Evolutionary conservation across 1,140 invertebrate species (phyloP).

Genomic region (Macrobrachium nipponense): DNA sequence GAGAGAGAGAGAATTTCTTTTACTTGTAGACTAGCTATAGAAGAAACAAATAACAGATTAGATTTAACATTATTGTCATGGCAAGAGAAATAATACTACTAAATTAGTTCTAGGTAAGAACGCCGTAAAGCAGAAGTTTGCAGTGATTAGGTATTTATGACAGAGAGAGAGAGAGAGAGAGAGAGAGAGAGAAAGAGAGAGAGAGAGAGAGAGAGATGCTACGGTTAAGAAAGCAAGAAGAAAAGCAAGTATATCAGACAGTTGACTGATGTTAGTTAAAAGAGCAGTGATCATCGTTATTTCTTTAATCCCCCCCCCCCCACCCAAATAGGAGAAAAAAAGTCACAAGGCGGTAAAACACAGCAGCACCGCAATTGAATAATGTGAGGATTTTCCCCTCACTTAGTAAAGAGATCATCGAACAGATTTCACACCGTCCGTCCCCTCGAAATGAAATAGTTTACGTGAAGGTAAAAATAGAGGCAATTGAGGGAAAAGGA

Average conservation of each 20-base stretch:
- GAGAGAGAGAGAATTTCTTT: no score
- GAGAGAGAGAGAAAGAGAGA: constrained; percentile 8
- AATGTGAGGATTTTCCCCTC: background rate
- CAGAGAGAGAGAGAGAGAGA: constrained; percentile 3
- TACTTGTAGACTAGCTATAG: no score
- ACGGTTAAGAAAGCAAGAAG: background rate
- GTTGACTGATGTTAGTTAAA: background rate
- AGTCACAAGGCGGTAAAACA: no score
- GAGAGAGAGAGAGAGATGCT: constrained; percentile 9
- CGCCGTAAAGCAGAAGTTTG: background rate
- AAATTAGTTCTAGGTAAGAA: no score
- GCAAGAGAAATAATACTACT: no score
- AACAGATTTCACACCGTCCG: background rate
- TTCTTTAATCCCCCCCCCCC: no score
- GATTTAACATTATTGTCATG: no score
- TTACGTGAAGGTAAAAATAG: background rate
- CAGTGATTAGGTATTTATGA: background rate
- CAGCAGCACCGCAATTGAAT: background rate
- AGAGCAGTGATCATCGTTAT: no score
- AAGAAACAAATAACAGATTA: no score
- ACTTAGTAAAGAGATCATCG: background rate
- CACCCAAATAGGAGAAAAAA: no score
- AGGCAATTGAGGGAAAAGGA: background rate
- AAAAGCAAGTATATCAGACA: background rate
- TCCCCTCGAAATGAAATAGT: background rate